Percentiles rank a stretch among this genome's conserved stretches.
Evolutionary conservation across 2,888 invertebrate genomes (phyloP).

Genomic region (Fissipunctia ypsillon): DNA sequence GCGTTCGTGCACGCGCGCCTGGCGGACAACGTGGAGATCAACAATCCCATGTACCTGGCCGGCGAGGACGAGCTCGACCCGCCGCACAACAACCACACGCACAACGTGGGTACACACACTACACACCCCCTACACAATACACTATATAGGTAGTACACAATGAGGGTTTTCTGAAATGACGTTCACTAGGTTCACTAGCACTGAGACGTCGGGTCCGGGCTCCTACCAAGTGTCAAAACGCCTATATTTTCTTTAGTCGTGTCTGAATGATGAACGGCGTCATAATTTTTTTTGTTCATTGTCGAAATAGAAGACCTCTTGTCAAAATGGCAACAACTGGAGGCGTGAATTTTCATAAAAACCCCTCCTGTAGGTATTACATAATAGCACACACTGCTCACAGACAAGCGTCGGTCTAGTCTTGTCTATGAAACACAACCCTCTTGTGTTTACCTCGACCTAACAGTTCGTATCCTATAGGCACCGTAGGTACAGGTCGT

Average conservation of each 20-base stretch:
- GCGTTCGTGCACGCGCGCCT: constrained; percentile 95
- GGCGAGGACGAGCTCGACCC: constrained; percentile 92
- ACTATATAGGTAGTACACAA: too few relatives aligned
- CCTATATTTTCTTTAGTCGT: background rate
- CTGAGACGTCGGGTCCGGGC: too few relatives aligned
- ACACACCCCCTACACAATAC: too few relatives aligned
- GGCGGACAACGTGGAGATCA: constrained; percentile 96
- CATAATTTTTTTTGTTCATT: background rate
- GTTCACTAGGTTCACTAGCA: too few relatives aligned
- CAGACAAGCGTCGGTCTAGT: background rate
- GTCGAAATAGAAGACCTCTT: background rate
- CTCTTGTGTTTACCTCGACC: background rate
- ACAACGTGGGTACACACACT: constrained; percentile 46
- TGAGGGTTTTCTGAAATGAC: too few relatives aligned
- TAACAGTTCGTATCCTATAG: background rate
- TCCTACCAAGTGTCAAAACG: background rate
- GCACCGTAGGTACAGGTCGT: background rate
- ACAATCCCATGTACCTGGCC: constrained; percentile 95
- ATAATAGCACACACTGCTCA: background rate
- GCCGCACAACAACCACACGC: constrained; percentile 57
- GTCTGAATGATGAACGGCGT: background rate
- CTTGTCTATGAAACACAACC: background rate
- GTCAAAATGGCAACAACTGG: background rate
- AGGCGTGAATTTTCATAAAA: background rate
- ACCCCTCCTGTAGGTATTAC: background rate